Evolutionary conservation across 2,888 invertebrate genomes (phyloP), one percentile per base, ranked within the genome.

Genomic region (Sipunculus nudus): DNA sequence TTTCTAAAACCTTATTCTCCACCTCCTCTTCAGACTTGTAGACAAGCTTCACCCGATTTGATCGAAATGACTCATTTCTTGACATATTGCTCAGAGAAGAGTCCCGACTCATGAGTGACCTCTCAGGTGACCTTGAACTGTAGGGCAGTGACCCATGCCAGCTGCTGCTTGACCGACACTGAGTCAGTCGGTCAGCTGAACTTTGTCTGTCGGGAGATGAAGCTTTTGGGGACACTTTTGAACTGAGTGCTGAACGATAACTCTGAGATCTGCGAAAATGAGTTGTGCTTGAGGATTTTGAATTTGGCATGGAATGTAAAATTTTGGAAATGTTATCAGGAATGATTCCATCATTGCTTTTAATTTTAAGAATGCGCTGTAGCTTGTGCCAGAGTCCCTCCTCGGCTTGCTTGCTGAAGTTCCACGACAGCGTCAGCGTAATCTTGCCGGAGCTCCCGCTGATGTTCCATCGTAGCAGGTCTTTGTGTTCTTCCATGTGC

Each of bases 391-490:
- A 68, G 23, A 68, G 46, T n/a, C 38, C 41, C 38, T 58, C 58
- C 45, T 58, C 52, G 52, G 49, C 28, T 6, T 21, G 41, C 39
- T 67, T 57, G 48, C 53, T 56, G 53, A 68, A 67, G 47, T 67
- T 67, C 71, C 71, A 71, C 1, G 65, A 59, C 8, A 71, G 62
- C 10, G 69, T 67, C 21, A 71, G 59, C n/a, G 69, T 70, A 39
- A 71, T 61, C 49, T 71, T 69, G 53, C 67, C 69, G 6, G 61
- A 59, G 23, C 67, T 53, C 26, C 66, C 70, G 3, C 53, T 52
- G 32, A 71, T 61, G 53, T 65, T 62, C 71, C 71, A 71, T 57
- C 68, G 65, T 19, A 71, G 63, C 48, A 54, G 64, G 49, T 71
- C 69, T 31, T 59, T 58, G 52, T 71, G 62, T 2, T 53, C 49